Conservation (phyloP, 2,113 vertebrate species). For the Ellobius talpinus region DNA sequence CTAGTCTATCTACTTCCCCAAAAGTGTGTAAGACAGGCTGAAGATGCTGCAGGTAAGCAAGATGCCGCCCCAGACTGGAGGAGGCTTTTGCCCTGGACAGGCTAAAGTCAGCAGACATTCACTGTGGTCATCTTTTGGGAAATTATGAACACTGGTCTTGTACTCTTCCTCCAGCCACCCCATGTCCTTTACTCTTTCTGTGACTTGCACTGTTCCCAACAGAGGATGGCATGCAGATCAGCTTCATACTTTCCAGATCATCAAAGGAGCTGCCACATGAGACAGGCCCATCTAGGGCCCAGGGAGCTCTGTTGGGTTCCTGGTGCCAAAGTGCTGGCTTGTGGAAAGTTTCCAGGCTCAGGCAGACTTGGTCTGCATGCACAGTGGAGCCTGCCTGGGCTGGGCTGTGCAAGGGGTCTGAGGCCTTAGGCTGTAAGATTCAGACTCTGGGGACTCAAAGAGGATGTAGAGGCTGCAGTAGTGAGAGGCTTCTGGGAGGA, state of each 20-base stretch:
- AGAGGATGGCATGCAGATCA: background rate
- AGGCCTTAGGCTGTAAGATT: background rate
- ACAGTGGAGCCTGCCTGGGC: background rate
- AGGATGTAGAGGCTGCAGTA: background rate
- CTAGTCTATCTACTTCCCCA: background rate
- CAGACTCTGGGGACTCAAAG: background rate
- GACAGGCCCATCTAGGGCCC: too few relatives aligned
- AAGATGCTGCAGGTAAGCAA: background rate
- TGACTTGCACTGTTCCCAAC: background rate
- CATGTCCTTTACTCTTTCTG: background rate
- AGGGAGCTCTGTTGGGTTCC: background rate
- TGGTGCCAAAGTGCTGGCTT: fast-evolving
- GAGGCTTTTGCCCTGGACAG: background rate
- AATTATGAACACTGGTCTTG: background rate
- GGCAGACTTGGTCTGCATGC: fast-evolving
- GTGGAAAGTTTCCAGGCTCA: background rate
- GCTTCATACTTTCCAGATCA: background rate
- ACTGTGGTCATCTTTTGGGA: background rate
- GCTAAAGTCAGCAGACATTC: background rate
- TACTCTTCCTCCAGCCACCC: background rate
- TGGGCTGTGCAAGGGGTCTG: background rate
- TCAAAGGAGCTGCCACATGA: background rate
- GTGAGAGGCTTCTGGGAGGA: background rate
- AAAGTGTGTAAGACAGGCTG: fast-evolving
- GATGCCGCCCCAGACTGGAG: background rate